Evolutionary conservation across 2,797 vertebrate genomes (phyloP).

Genomic region (Falco columbarius): DNA sequence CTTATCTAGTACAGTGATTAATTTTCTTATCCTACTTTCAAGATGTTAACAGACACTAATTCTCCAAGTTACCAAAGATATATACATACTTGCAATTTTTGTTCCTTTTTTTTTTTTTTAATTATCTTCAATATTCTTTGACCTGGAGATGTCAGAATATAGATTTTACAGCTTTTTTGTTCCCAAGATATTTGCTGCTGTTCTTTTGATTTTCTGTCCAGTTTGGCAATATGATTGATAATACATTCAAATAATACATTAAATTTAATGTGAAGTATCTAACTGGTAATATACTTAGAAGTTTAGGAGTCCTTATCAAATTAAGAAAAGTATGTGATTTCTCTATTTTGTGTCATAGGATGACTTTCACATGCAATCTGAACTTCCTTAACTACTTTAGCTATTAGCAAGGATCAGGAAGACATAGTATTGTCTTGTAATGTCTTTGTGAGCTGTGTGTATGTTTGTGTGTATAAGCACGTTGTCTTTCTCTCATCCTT

Average conservation of each 20-base stretch:
- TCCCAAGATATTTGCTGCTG: background rate
- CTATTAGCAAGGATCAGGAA: background rate
- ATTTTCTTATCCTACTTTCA: background rate
- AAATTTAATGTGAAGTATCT: background rate
- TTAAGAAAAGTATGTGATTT: background rate
- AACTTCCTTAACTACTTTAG: background rate
- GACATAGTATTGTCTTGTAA: background rate
- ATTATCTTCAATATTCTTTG: background rate
- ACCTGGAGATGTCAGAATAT: background rate
- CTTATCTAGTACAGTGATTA: background rate
- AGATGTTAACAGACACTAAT: background rate
- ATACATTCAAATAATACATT: background rate
- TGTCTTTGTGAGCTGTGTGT: background rate
- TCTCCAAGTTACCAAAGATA: background rate
- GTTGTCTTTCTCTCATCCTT: background rate
- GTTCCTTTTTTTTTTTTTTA: background rate
- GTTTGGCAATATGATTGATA: background rate
- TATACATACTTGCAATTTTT: background rate
- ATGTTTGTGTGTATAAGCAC: background rate
- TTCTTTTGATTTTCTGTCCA: background rate
- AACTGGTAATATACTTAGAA: background rate
- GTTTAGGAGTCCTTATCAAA: background rate
- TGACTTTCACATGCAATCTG: background rate
- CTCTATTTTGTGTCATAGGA: background rate
- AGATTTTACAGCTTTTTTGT: background rate